phyloP scores from a whole-genome alignment of 2,113 vertebrate genomes.

The Anhinga rufa region DNA sequence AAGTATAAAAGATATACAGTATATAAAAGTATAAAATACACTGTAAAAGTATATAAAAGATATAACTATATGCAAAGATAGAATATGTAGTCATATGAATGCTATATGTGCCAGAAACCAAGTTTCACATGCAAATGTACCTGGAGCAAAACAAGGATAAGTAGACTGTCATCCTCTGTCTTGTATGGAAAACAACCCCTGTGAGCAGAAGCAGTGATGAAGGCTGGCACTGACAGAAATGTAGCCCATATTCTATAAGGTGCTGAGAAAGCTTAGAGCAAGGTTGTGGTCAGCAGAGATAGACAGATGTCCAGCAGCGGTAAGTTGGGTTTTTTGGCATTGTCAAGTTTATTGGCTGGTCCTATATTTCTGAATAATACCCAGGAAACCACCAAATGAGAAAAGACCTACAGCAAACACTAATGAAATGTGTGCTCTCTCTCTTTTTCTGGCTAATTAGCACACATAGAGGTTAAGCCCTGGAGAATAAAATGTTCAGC shows the following conservation, averaged over 20 bases:
- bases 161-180: background rate
- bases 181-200: background rate
- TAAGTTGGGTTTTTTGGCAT: background rate
- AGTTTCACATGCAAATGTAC: background rate
- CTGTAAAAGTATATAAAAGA: no score
- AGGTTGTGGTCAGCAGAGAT: background rate
- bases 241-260: background rate
- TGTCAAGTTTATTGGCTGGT: background rate
- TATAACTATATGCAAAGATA: background rate
- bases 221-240: background rate
- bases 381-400: background rate
- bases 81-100: background rate
- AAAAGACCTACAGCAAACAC: background rate
- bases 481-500: background rate
- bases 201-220: background rate
- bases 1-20: background rate
- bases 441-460: constrained; percentile 5
- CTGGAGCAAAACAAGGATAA: background rate
- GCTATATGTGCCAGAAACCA: background rate
- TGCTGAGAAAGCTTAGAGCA: background rate
- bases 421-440: background rate
- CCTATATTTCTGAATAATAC: background rate
- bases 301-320: background rate
- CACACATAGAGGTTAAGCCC: background rate
- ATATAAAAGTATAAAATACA: no score